Percentiles rank a stretch among this genome's conserved stretches.
phyloP scores from a whole-genome alignment of 2,888 invertebrate species.

The Archips xylosteana region DNA sequence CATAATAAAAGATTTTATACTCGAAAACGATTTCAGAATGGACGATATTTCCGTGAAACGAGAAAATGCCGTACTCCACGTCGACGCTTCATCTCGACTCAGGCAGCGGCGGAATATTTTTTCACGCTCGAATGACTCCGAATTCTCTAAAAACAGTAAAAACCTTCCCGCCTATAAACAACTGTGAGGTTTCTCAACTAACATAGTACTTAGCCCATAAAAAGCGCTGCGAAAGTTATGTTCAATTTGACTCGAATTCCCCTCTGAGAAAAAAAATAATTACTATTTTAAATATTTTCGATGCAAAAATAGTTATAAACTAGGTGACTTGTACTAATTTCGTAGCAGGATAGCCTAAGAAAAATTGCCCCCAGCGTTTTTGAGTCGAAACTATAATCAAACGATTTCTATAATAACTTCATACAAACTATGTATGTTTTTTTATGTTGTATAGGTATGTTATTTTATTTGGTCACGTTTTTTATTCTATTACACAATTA shows the following conservation, averaged over 20 bases:
- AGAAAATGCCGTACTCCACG: conserved; percentile 63
- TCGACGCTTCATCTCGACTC: conserved; percentile 62
- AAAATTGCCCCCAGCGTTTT: too few species aligned
- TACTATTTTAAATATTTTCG: too few species aligned
- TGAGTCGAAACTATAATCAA: too few species aligned
- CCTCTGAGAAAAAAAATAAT: too few species aligned
- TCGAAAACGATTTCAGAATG: conserved; percentile 79
- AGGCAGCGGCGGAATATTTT: conserved; percentile 64
- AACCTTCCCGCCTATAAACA: conserved; percentile 64
- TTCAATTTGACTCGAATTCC: not conserved
- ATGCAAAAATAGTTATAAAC: too few species aligned
- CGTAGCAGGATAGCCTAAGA: too few species aligned
- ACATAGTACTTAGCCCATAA: conserved; percentile 42
- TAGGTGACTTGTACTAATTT: too few species aligned
- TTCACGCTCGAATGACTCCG: conserved; percentile 61
- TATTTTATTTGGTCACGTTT: too few species aligned
- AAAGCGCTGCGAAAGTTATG: conserved; percentile 48
- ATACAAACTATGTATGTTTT: too few species aligned
- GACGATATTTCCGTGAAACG: conserved; percentile 75
- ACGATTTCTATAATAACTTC: too few species aligned
- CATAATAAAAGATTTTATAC: conserved; percentile 84
- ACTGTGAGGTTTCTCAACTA: conserved; percentile 55
- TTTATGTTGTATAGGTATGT: too few species aligned
- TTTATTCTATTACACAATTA: too few species aligned
- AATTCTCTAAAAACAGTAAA: conserved; percentile 60